Evolutionary conservation across 1,140 invertebrate genomes (phyloP).

Genomic region (Dendrolimus kikuchii): DNA sequence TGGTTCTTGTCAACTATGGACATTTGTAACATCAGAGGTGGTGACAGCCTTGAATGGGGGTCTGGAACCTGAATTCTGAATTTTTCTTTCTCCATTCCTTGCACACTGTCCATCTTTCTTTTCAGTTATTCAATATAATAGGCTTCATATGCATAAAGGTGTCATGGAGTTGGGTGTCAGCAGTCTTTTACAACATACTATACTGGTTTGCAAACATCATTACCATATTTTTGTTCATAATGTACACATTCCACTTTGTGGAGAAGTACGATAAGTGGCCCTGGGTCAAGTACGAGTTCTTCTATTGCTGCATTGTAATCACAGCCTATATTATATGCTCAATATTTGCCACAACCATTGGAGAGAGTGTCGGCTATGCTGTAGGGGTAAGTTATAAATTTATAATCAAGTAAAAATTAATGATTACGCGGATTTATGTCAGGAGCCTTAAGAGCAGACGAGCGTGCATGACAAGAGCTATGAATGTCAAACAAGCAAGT

Average conservation of each 20-base stretch:
- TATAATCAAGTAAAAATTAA: neutral
- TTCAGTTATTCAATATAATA: slow-evolving; percentile 82
- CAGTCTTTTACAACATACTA: slow-evolving; percentile 81
- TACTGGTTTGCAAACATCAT: slow-evolving; percentile 87
- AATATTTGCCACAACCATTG: slow-evolving; percentile 51
- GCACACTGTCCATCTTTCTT: slow-evolving; percentile 7
- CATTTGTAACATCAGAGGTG: no score
- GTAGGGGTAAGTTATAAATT: slow-evolving; percentile 43
- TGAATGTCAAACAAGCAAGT: no score
- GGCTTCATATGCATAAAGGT: slow-evolving; percentile 89
- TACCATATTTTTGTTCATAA: slow-evolving; percentile 81
- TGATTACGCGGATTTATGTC: no score
- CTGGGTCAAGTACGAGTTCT: slow-evolving; percentile 88
- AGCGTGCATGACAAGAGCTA: no score
- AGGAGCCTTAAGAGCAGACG: no score
- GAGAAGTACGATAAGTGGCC: slow-evolving; percentile 87
- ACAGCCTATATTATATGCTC: slow-evolving; percentile 73
- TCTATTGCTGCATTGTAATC: slow-evolving; percentile 79
- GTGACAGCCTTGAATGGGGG: no score
- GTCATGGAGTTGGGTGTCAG: slow-evolving; percentile 73
- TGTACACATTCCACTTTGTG: slow-evolving; percentile 89
- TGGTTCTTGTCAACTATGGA: no score
- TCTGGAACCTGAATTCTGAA: no score
- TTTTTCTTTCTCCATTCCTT: no score
- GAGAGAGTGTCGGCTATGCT: slow-evolving; percentile 52